These are phyloP conservation scores for Hirudo medicinalis DNA, from an alignment of 1,140 invertebrate species.

Conservation along the genomic window DNA sequence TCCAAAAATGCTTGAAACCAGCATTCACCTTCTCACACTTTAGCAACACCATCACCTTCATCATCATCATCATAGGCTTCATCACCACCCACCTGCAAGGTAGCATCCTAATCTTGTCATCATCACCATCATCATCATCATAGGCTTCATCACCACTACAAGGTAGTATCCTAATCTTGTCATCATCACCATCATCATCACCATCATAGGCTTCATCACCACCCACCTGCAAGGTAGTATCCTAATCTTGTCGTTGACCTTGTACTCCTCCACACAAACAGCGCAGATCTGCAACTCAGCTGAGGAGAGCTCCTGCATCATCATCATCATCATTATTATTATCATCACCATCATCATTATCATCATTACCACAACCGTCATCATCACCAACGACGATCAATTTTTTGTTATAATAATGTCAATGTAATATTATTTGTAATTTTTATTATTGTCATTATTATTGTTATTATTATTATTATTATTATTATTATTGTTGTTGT, in stretches of 20 bases:
- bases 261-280: conserved; percentile 79
- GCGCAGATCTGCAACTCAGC: conserved; percentile 51
- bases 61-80: conserved; percentile 19
- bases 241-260: conserved; percentile 63
- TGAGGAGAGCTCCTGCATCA: not conserved
- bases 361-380: too few relatives aligned
- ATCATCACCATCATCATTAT: too few relatives aligned
- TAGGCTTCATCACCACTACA: too few relatives aligned
- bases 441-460: too few relatives aligned
- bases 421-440: too few relatives aligned
- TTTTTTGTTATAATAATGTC: too few relatives aligned
- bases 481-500: too few relatives aligned
- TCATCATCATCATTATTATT: too few relatives aligned
- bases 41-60: not conserved
- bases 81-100: conserved; percentile 63
- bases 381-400: too few relatives aligned
- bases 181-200: conserved; percentile 1
- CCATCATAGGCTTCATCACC: conserved; percentile 24
- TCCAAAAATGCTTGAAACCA: not conserved
- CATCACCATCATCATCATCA: too few relatives aligned
- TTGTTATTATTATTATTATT: too few relatives aligned
- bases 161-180: not conserved
- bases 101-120: conserved; percentile 52
- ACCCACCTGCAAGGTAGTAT: conserved; percentile 74
- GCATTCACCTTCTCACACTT: not conserved